These are phyloP conservation scores for Rhopilema esculentum DNA, from an alignment of 30 jellyfish, hydroid and myxozoan species.

Conservation along the genomic window DNA sequence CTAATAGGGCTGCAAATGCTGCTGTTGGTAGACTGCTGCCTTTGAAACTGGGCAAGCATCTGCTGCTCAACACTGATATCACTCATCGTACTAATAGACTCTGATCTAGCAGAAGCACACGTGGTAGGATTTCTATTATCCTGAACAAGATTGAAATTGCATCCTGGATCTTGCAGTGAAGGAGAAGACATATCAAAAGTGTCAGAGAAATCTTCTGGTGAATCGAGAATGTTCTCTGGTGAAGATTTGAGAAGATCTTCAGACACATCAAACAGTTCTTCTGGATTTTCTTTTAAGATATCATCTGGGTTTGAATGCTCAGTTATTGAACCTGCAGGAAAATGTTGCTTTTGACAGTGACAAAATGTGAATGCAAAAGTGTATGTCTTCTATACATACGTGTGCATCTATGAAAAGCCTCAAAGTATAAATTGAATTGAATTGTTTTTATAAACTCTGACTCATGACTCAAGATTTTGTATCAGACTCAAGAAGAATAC, in stretches of 20 bases:
- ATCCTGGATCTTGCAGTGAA: constrained; percentile 54
- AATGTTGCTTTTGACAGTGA: no score
- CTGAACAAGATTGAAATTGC: constrained; percentile 34
- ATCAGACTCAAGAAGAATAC: no score
- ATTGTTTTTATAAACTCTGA: no score
- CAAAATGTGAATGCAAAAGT: background rate
- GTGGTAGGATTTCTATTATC: constrained; percentile 68
- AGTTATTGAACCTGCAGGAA: constrained; percentile 31
- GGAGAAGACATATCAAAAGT: constrained; percentile 54
- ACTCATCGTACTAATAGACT: constrained; percentile 78
- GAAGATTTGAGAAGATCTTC: constrained; percentile 75
- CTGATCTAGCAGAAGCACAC: constrained; percentile 86
- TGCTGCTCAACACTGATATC: constrained; percentile 73
- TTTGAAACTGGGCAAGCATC: constrained; percentile 56
- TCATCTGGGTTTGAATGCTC: constrained; percentile 57
- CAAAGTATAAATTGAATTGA: no score
- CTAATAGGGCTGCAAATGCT: constrained; percentile 45
- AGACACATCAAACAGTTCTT: constrained; percentile 72
- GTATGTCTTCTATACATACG: no score
- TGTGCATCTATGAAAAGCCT: no score
- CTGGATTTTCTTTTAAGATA: constrained; percentile 61
- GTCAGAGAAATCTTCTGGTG: constrained; percentile 76
- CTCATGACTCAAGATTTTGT: no score
- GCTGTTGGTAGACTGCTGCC: constrained; percentile 74
- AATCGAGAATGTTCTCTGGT: constrained; percentile 76